Conservation (phyloP, 2,797 vertebrate genomes). For the Intellagama lesueurii region DNA sequence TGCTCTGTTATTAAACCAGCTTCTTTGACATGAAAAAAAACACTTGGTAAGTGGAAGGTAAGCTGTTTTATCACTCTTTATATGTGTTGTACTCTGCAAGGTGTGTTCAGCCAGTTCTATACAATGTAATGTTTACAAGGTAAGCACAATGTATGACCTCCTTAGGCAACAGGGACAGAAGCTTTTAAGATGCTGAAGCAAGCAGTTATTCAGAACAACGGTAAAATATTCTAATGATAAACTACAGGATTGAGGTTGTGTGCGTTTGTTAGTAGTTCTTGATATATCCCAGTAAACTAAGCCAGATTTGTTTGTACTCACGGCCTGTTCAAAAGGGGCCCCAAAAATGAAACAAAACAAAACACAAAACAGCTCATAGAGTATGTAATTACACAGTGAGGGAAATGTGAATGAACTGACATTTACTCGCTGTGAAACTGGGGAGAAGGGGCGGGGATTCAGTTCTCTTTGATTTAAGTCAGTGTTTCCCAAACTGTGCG, state of each 20-base stretch:
- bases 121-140: constrained; percentile 73
- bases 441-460: too few relatives aligned
- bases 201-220: constrained; percentile 73
- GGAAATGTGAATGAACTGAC: too few relatives aligned
- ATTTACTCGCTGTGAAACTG: too few relatives aligned
- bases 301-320: constrained; percentile 36
- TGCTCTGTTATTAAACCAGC: constrained; percentile 69
- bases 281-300: constrained; percentile 57
- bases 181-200: constrained; percentile 71
- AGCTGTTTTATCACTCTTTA: constrained; percentile 70
- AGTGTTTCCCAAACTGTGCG: too few relatives aligned
- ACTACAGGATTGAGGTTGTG: constrained; percentile 6
- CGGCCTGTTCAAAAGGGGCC: neutral
- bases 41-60: constrained; percentile 76
- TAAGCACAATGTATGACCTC: constrained; percentile 62
- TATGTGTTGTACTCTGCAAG: constrained; percentile 66
- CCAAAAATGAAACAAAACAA: neutral
- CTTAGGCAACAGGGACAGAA: constrained; percentile 72
- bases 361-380: too few relatives aligned
- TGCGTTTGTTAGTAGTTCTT: constrained; percentile 59
- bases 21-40: constrained; percentile 76
- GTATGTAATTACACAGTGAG: too few relatives aligned
- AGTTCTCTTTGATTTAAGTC: too few relatives aligned
- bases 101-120: constrained; percentile 68
- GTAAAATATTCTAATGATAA: constrained; percentile 67